Percentiles rank a stretch among this genome's conserved stretches.
Conservation (phyloP, 2,888 invertebrate genomes). For the Urechis unicinctus region DNA sequence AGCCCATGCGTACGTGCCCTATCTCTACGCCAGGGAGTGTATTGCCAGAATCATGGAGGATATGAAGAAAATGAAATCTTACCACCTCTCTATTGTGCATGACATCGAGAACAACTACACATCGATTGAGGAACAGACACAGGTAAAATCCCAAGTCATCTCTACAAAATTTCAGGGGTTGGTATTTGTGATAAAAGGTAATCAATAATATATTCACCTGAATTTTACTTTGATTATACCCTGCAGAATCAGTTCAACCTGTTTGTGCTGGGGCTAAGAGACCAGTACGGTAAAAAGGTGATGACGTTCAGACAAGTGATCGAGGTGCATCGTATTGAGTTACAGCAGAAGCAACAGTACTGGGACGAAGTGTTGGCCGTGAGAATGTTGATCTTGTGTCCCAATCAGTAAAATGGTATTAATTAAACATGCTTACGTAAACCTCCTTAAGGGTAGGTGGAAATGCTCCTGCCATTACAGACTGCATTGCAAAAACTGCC, state of each 20-base stretch:
- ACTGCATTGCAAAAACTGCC: too few relatives aligned
- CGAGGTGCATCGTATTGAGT: conserved; percentile 32
- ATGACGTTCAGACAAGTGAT: conserved; percentile 38
- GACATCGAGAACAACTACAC: conserved; percentile 40
- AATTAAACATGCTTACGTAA: background rate
- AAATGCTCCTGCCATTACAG: too few relatives aligned
- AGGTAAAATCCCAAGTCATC: conserved; percentile 20
- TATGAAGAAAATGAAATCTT: conserved; percentile 42
- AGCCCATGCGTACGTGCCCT: conserved; percentile 44
- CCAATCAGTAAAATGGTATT: background rate
- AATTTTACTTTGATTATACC: background rate
- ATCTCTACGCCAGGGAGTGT: conserved; percentile 34
- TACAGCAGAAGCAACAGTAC: conserved; percentile 36
- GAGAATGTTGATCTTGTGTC: background rate
- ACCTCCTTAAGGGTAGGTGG: too few relatives aligned
- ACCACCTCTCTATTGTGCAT: conserved; percentile 36
- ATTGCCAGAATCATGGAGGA: conserved; percentile 40
- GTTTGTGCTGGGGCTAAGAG: conserved; percentile 36
- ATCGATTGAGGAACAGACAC: conserved; percentile 41
- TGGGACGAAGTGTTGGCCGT: conserved; percentile 40
- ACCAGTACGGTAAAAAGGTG: conserved; percentile 35
- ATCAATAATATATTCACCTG: background rate
- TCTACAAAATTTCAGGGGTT: background rate
- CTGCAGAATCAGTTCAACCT: conserved; percentile 41
- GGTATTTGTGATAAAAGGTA: too few relatives aligned